Percentiles rank a stretch among this genome's conserved stretches.
Evolutionary conservation across 2,113 vertebrate species (phyloP).

Genomic region (Plestiodon gilberti): DNA sequence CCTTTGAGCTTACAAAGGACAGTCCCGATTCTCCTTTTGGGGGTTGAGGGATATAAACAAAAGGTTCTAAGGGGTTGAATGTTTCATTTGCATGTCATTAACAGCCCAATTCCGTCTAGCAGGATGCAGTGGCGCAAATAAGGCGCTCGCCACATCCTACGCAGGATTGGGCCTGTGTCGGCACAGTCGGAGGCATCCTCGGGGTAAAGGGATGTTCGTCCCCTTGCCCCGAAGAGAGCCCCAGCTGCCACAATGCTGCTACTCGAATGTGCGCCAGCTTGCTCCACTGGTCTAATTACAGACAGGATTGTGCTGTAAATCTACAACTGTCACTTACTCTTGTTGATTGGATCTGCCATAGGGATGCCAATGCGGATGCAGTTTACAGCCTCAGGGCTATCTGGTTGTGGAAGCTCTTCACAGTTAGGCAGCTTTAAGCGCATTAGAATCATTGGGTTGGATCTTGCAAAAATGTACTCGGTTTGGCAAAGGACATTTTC

Average conservation of each 20-base stretch:
- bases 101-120: too few species aligned
- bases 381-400: slow-evolving; percentile 89
- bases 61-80: not conserved
- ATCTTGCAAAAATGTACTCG: slow-evolving; percentile 97
- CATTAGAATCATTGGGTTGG: slow-evolving; percentile 96
- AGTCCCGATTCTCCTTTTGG: not conserved
- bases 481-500: slow-evolving; percentile 97
- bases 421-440: slow-evolving; percentile 96
- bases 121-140: too few species aligned
- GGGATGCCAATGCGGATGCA: slow-evolving; percentile 97
- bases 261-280: too few species aligned
- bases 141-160: too few species aligned
- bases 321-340: slow-evolving; percentile 81
- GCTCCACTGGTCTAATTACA: too few species aligned
- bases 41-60: not conserved
- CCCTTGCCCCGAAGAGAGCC: too few species aligned
- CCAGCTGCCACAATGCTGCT: too few species aligned
- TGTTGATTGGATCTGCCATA: slow-evolving; percentile 96
- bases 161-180: too few species aligned
- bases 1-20: not conserved
- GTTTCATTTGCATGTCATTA: not conserved
- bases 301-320: not conserved
- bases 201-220: too few species aligned
- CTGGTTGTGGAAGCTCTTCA: slow-evolving; percentile 90
- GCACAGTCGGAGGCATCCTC: too few species aligned